Percentiles rank a stretch among this genome's conserved stretches.
Conservation (phyloP, 2,113 vertebrate species). For the Antigone vipio region DNA sequence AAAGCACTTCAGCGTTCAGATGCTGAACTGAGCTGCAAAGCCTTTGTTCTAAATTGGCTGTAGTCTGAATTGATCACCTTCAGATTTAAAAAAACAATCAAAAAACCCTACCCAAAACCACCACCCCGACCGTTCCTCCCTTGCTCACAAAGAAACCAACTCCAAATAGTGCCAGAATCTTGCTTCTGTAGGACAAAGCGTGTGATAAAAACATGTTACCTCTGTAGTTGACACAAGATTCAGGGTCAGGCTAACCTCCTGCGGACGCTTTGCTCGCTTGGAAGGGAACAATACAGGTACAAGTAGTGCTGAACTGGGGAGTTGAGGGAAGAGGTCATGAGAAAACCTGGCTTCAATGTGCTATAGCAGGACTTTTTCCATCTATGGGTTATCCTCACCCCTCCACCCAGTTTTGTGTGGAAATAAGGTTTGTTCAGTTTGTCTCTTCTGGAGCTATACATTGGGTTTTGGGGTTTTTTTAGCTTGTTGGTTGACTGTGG, state of each 20-base stretch:
- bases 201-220: neutral
- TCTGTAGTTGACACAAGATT: neutral
- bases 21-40: neutral
- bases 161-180: neutral
- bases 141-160: neutral
- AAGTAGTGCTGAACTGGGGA: neutral
- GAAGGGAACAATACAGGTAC: neutral
- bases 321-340: accelerated
- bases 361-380: neutral
- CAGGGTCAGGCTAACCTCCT: neutral
- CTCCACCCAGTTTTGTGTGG: neutral
- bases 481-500: neutral
- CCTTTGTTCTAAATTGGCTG: neutral
- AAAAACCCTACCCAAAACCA: neutral
- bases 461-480: neutral
- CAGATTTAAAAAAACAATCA: neutral
- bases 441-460: neutral
- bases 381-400: neutral
- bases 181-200: neutral
- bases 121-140: neutral
- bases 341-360: neutral
- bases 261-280: accelerated
- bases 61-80: neutral
- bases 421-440: neutral
- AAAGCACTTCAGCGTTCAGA: neutral